These are phyloP conservation scores for Syngnathus acus DNA, from an alignment of 2,797 vertebrate genomes.

Conservation along the genomic window DNA sequence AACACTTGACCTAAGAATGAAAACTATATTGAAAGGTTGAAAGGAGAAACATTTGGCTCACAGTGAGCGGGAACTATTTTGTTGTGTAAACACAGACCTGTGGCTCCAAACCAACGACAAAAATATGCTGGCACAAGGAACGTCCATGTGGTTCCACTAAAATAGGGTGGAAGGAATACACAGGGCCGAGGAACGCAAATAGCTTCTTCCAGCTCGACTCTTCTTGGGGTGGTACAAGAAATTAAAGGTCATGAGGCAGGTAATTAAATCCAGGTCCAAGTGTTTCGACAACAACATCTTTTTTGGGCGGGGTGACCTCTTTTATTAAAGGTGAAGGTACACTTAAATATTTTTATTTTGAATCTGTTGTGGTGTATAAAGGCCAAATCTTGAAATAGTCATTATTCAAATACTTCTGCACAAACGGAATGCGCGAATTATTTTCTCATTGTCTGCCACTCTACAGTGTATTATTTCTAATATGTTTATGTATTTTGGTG, in stretches of 20 bases:
- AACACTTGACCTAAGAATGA: neutral
- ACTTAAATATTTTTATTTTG: neutral
- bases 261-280: neutral
- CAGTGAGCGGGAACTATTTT: neutral
- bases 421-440: neutral
- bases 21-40: neutral
- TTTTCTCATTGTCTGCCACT: neutral
- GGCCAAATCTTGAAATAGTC: neutral
- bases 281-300: neutral
- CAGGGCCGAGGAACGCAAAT: slow-evolving; percentile 31
- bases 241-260: slow-evolving; percentile 9
- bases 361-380: neutral
- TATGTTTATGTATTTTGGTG: neutral
- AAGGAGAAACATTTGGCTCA: neutral
- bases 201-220: slow-evolving; percentile 4
- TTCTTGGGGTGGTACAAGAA: neutral
- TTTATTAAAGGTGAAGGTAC: neutral
- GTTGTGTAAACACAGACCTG: neutral
- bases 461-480: neutral
- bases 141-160: slow-evolving; percentile 35
- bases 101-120: neutral
- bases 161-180: slow-evolving; percentile 17
- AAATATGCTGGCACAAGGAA: slow-evolving; percentile 22
- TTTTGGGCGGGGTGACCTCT: neutral
- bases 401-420: neutral